Base-by-base conservation (phyloP, 2,797 vertebrate species). In the Pangasius sanitwongsei region DNA sequence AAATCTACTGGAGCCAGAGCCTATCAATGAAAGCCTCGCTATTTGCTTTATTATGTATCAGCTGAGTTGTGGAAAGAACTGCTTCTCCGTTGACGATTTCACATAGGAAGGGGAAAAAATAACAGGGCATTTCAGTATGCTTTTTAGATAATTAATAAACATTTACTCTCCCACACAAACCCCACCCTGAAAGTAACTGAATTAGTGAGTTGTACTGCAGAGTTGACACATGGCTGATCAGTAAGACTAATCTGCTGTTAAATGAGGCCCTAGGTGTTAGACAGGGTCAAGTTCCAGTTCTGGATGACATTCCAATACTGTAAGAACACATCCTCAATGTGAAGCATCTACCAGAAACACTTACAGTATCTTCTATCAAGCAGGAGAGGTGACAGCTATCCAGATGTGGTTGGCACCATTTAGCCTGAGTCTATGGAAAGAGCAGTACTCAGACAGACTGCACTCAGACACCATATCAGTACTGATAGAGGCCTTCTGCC, bases 401-500 rank as follows among this genome's bases (percentile, higher is more conserved):
- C 55, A 61, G 55, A 87, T 83, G 67, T 74, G 15, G 28, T 31
- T 70, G 77, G 77, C 48, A 81, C 31, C 23, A 20, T 72, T 88
- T 74, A 8, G 28, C 15, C 57, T 25, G n/a, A 69, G 48, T 85
- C 11, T 34, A 53, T 50, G 57, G 28, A 57, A 48, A 63, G n/a
- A 70, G 65, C 50, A 31, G 53, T 28, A 91, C 85, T 85, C 53
- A 85, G 86, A 84, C 87, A 86, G 72, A 74, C 86, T 85, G 83
- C 97, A 97, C 80, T 65, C 96, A 97, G 97, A 97, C 97, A 95
- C 95, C 93, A 93, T 97, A 97, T 97, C 97, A 95, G 95, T 92
- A 92, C 94, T 97, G 97, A 98, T 98, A 98, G 96, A 93, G 93
- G 87, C 89, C 93, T 96, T 96, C 96, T 95, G 94, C 95, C 93